A percentile compares a stretch with the other conserved stretches of the same genome.
Evolutionary conservation across 2,888 invertebrate genomes (phyloP).

Genomic region (Drosophila acutilabella): DNA sequence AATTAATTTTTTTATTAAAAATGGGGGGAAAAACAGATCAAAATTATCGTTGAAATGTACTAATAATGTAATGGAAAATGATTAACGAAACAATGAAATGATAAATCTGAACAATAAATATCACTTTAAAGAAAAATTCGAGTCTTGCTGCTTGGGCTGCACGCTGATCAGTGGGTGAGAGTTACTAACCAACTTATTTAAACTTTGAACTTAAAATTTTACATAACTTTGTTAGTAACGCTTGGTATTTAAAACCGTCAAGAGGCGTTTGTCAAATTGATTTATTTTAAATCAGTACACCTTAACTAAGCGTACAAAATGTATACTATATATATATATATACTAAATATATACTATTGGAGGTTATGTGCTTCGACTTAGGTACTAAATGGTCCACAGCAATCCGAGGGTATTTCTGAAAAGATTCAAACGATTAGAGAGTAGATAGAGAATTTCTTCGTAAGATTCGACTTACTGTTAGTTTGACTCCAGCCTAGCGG

Average conservation of each 20-base stretch:
- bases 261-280: not conserved
- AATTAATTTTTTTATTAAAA: conserved; percentile 26
- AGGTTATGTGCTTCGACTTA: conserved; percentile 21
- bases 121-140: conserved; percentile 59
- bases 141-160: not conserved
- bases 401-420: conserved; percentile 74
- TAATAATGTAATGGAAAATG: conserved; percentile 56
- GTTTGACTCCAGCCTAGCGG: conserved; percentile 87
- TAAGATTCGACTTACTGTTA: conserved; percentile 72
- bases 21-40: not conserved
- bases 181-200: too few species aligned
- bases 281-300: not conserved
- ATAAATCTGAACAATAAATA: conserved; percentile 75
- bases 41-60: conserved; percentile 56
- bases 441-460: not conserved
- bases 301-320: conserved; percentile 3
- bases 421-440: conserved; percentile 4
- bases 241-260: not conserved
- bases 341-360: not conserved
- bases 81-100: conserved; percentile 47
- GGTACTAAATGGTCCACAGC: conserved; percentile 68
- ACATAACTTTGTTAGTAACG: too few species aligned
- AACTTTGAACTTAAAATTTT: too few species aligned
- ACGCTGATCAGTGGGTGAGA: too few species aligned
- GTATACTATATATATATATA: not conserved